Percentiles rank a stretch among this genome's conserved stretches.
Conservation (phyloP, 1,140 invertebrate genomes). For the Lanistes nyassanus region DNA sequence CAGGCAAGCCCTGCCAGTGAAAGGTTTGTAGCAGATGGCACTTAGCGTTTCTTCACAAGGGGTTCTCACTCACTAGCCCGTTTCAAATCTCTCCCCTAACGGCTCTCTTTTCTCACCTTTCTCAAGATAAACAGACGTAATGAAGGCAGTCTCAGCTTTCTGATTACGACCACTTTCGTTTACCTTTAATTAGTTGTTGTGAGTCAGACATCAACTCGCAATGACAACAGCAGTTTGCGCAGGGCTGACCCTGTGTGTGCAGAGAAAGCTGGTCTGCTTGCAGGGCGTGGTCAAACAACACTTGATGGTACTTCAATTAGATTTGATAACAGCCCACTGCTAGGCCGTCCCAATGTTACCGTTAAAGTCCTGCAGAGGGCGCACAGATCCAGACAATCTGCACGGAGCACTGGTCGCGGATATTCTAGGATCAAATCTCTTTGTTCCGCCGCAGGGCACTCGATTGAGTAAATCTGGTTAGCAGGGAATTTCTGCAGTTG, state of each 20-base stretch:
- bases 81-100: too few species aligned
- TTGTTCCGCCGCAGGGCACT: slow-evolving; percentile 1
- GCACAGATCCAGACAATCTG: too few species aligned
- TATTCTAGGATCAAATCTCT: slow-evolving; percentile 12
- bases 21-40: too few species aligned
- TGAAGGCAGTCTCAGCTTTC: slow-evolving; percentile 24
- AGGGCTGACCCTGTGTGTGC: not conserved
- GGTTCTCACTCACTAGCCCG: too few species aligned
- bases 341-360: not conserved
- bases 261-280: slow-evolving; percentile 32
- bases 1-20: too few species aligned
- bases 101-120: not conserved
- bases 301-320: slow-evolving; percentile 22
- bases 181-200: slow-evolving; percentile 31
- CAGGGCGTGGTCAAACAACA: slow-evolving; percentile 26
- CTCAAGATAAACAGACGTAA: slow-evolving; percentile 23
- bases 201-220: slow-evolving; percentile 9
- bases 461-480: slow-evolving; percentile 21
- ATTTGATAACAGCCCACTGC: slow-evolving; percentile 28
- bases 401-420: too few species aligned
- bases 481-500: slow-evolving; percentile 6
- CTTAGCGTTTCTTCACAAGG: too few species aligned
- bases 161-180: slow-evolving; percentile 30
- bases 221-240: not conserved
- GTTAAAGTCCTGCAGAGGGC: too few species aligned